phyloP scores from a whole-genome alignment of 2,797 vertebrate species.

The Tiaroga cobitis region DNA sequence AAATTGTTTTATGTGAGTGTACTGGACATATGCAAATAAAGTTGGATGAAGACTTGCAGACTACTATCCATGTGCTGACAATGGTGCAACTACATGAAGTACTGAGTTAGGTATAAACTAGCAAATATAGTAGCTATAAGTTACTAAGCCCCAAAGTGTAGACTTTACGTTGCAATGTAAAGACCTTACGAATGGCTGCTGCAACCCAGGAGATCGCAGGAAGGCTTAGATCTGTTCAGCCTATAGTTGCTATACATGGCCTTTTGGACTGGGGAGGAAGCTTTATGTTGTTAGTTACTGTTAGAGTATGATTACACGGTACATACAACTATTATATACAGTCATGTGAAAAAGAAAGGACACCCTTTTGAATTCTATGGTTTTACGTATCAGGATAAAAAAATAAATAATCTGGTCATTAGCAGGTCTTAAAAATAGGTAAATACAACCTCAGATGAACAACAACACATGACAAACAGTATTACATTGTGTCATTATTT shows the following conservation, averaged over 20 bases:
- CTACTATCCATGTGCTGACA: not conserved
- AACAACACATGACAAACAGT: too few species aligned
- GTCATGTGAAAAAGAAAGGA: too few species aligned
- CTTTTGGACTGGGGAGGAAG: not conserved
- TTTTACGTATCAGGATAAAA: too few species aligned
- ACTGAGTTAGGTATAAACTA: not conserved
- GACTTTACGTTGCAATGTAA: not conserved
- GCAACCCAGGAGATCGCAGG: not conserved
- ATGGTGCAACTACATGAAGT: not conserved
- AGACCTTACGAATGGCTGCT: not conserved
- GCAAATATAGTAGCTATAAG: not conserved
- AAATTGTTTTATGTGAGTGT: too few species aligned
- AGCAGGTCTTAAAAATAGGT: too few species aligned
- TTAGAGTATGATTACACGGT: not conserved
- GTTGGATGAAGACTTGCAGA: not conserved
- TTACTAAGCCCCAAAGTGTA: not conserved
- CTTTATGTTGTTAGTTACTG: not conserved
- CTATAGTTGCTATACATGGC: not conserved
- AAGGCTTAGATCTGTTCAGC: not conserved
- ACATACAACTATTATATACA: not conserved
- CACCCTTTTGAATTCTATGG: too few species aligned
- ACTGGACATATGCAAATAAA: not conserved
- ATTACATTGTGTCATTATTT: too few species aligned
- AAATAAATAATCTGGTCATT: too few species aligned
- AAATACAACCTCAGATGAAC: too few species aligned